phyloP scores from a whole-genome alignment of 1,140 invertebrate genomes.

The Yoshiicerus persimilis region DNA sequence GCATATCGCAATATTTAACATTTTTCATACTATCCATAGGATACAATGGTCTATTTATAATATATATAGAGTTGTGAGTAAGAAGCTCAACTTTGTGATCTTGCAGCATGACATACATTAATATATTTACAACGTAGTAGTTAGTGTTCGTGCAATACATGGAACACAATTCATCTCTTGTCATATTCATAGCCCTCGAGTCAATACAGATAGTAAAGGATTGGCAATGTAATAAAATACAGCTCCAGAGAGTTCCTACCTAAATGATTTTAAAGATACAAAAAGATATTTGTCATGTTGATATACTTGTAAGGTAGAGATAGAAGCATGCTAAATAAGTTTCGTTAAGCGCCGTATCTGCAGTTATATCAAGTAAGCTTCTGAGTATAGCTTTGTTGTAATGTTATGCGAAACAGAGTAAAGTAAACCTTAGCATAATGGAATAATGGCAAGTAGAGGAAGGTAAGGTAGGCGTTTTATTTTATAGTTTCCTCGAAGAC shows the following conservation, averaged over 20 bases:
- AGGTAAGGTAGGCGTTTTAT: conserved; percentile 16
- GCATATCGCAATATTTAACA: no score
- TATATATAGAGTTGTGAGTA: no score
- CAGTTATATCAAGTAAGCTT: no score
- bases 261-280: neutral
- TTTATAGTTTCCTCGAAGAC: conserved; percentile 13
- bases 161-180: neutral
- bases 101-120: neutral
- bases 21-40: no score
- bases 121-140: neutral
- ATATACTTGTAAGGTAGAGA: no score
- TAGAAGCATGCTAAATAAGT: no score
- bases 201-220: neutral
- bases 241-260: neutral
- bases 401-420: neutral
- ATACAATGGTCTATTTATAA: no score
- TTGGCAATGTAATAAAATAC: neutral
- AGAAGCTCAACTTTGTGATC: neutral
- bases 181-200: neutral
- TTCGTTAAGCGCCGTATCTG: no score
- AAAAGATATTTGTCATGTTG: neutral
- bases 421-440: neutral
- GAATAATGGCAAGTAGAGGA: neutral
- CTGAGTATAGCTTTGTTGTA: no score
- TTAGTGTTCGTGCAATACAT: neutral